phyloP scores from a whole-genome alignment of 2,888 invertebrate genomes.

The Neelides folsomi region DNA sequence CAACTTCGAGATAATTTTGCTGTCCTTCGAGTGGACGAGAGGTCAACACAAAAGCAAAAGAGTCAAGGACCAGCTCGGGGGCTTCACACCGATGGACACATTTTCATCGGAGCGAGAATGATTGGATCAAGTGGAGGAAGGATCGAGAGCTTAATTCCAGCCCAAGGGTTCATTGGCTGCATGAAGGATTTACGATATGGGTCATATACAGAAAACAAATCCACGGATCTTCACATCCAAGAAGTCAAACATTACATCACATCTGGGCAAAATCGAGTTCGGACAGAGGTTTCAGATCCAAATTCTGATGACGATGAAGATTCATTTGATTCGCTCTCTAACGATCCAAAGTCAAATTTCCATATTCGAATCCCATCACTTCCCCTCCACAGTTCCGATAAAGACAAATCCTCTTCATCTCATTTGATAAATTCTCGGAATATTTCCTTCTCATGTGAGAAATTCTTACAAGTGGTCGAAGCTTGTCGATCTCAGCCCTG shows the following conservation, averaged over 20 bases:
- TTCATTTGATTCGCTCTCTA: conserved; percentile 6
- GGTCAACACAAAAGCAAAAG: conserved; percentile 30
- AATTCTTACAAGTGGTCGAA: conserved; percentile 36
- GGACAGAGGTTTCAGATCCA: conserved; percentile 14
- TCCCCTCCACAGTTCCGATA: conserved; percentile 28
- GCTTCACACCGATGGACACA: conserved; percentile 30
- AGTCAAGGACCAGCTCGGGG: conserved; percentile 30
- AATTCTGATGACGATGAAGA: conserved; percentile 19
- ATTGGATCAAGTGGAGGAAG: conserved; percentile 27
- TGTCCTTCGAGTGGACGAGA: conserved; percentile 28
- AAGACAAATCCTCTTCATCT: conserved; percentile 20
- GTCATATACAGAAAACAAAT: conserved; percentile 14
- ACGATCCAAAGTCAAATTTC: conserved; percentile 8
- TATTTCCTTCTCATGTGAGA: conserved; percentile 30
- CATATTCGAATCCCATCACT: conserved; percentile 26
- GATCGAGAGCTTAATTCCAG: conserved; percentile 29
- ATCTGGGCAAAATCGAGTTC: conserved; percentile 24
- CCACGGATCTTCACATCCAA: conserved; percentile 26
- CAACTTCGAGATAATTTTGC: conserved; percentile 32
- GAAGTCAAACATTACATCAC: conserved; percentile 33
- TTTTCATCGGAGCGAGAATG: conserved; percentile 30
- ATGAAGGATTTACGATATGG: conserved; percentile 73
- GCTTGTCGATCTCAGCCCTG: conserved; percentile 63
- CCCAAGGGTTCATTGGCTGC: conserved; percentile 78
- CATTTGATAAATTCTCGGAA: conserved; percentile 30